Base-by-base conservation (phyloP, 1,140 invertebrate genomes). In the Campoletis sonorensis region DNA sequence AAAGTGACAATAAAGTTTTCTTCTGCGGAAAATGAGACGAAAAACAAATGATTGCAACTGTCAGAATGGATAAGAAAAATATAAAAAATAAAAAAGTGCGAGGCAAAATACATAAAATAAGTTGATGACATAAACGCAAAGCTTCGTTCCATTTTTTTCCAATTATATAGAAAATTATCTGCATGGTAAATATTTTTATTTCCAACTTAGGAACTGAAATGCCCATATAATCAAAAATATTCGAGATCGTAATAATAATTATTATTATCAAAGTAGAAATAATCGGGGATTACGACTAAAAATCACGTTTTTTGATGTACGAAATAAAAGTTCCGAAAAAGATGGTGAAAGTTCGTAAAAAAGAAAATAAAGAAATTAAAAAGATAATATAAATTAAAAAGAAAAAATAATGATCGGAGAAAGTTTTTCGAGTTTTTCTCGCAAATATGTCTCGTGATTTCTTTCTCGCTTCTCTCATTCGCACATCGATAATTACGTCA, bases 151-250 rank as follows among this genome's bases (percentile, higher is more conserved):
- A n/a, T 33, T 45, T 13, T 45, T 13, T 11, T 45, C 40, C 40
- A 45, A 45, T 45, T 13, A 30, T 75, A 37, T 37, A 82, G 81
- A 77, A 82, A 79, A 26, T 51, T 37, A 15, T 78, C 26, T 88
- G 84, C 83, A 40, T 84, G 81, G 86, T 86, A 88, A 83, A 87
- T 88, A 86, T 45, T 88, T 88, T 88, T 88, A 88, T 88, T 88
- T 88, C 85, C 87, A 88, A 88, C 83, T 87, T 88, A 88, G 87
- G 87, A 88, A 88, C 87, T 88, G 86, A 88, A 88, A 88, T 88
- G 87, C 87, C 87, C 87, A 86, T 88, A 87, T 87, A 87, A 88
- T 88, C 88, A 88, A 88, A 88, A 88, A 88, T 88, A 87, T 88
- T 84, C 80, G 54, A 83, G 87, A 84, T 88, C 72, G 72, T 85